Evolutionary conservation across 2,113 vertebrate genomes (phyloP).

Genomic region (Pica pica): DNA sequence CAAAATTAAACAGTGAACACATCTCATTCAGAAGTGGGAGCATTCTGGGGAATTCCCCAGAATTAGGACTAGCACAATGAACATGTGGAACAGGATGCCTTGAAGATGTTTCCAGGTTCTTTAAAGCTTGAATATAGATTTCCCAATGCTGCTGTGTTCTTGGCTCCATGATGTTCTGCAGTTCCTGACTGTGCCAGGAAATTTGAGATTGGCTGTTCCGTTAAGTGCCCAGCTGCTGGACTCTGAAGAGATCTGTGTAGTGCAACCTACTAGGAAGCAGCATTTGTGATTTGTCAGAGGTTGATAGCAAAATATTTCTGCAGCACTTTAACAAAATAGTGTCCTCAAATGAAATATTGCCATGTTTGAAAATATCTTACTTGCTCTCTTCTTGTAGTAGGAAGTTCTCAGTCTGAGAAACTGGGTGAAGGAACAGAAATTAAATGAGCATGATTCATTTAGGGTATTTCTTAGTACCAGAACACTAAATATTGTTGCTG

Average conservation of each 20-base stretch:
- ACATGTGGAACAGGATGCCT: neutral
- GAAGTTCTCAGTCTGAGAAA: neutral
- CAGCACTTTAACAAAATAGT: neutral
- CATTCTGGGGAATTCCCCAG: neutral
- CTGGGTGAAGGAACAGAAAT: neutral
- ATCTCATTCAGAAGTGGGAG: neutral
- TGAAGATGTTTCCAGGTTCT: neutral
- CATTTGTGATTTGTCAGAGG: neutral
- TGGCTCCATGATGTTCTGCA: neutral
- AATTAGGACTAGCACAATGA: neutral
- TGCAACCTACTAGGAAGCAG: neutral
- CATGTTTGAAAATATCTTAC: neutral
- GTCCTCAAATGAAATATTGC: neutral
- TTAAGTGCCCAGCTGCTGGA: neutral
- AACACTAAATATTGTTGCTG: neutral
- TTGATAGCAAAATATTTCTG: neutral
- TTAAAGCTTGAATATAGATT: neutral
- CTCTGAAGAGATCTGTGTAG: neutral
- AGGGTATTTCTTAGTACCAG: neutral
- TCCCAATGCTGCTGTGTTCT: neutral
- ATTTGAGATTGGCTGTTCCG: neutral
- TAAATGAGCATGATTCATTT: neutral
- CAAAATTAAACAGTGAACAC: neutral
- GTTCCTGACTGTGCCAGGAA: neutral
- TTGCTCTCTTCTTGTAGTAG: neutral